Conservation (phyloP, 2,797 vertebrate genomes). For the Sternarchorhynchus goeldii region DNA sequence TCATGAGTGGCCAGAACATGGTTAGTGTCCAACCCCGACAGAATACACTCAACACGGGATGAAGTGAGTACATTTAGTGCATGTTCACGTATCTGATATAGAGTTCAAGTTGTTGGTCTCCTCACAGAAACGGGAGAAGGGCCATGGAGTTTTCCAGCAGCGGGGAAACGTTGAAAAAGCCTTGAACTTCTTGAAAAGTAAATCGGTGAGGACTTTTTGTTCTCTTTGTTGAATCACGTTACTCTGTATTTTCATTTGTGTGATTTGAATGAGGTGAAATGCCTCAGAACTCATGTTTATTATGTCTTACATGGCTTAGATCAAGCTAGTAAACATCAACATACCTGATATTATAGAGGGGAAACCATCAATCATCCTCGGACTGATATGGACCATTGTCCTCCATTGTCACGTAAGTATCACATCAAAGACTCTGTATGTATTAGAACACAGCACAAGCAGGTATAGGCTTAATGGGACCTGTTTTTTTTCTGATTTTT, state of each 20-base stretch:
- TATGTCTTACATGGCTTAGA: constrained; percentile 65
- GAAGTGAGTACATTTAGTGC: background rate
- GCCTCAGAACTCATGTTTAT: background rate
- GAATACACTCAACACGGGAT: background rate
- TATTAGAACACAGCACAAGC: background rate
- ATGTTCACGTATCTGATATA: background rate
- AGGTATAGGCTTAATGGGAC: background rate
- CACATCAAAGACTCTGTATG: background rate
- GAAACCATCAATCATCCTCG: constrained; percentile 88
- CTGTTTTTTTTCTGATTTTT: background rate
- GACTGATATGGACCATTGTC: constrained; percentile 93
- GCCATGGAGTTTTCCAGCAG: constrained; percentile 81
- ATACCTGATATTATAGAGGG: constrained; percentile 89
- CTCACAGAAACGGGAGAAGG: constrained; percentile 84
- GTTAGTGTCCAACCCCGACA: constrained; percentile 71
- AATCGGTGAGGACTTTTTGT: constrained; percentile 74
- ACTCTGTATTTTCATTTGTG: background rate
- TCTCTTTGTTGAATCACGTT: background rate
- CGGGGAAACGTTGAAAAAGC: constrained; percentile 88
- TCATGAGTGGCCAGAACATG: constrained; percentile 85
- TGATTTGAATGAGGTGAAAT: background rate
- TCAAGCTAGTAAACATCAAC: constrained; percentile 93
- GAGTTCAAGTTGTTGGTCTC: background rate
- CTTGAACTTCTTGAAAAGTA: constrained; percentile 84
- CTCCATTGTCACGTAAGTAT: constrained; percentile 90